Conservation (phyloP, 2,888 invertebrate genomes). For the Drosophila formosana region DNA sequence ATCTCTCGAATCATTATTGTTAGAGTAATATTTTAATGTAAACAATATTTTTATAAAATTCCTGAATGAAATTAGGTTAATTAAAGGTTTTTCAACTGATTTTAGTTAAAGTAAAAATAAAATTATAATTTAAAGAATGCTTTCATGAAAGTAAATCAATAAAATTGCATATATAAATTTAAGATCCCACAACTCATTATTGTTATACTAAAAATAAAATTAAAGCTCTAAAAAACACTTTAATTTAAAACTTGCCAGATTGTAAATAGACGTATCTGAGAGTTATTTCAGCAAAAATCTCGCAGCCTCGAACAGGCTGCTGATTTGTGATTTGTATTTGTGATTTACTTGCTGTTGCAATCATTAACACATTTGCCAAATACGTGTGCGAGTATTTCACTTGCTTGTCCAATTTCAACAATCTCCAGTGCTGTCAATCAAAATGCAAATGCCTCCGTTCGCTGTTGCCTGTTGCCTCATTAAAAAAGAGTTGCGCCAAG, state of each 20-base stretch:
- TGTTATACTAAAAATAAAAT: no score
- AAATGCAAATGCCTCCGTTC: conserved; percentile 68
- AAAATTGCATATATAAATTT: no score
- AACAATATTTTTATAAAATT: no score
- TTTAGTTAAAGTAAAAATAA: no score
- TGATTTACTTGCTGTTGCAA: conserved; percentile 19
- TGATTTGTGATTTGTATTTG: conserved; percentile 2
- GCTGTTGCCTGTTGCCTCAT: conserved; percentile 60
- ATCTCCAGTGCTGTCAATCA: conserved; percentile 76
- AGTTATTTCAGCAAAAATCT: neutral
- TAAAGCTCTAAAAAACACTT: neutral
- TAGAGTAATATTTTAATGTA: no score
- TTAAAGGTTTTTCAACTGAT: no score
- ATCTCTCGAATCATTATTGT: no score
- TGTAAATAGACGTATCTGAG: neutral
- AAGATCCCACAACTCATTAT: no score
- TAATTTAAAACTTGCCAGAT: neutral
- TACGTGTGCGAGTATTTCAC: conserved; percentile 45
- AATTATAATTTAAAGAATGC: no score
- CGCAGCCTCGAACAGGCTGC: neutral
- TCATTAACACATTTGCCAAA: conserved; percentile 72
- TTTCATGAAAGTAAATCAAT: no score
- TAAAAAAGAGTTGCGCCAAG: conserved; percentile 54
- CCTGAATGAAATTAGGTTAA: no score
- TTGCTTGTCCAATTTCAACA: conserved; percentile 65